These are phyloP conservation scores for Diadophis punctatus DNA, from an alignment of 2,113 vertebrate genomes.

Conservation along the genomic window DNA sequence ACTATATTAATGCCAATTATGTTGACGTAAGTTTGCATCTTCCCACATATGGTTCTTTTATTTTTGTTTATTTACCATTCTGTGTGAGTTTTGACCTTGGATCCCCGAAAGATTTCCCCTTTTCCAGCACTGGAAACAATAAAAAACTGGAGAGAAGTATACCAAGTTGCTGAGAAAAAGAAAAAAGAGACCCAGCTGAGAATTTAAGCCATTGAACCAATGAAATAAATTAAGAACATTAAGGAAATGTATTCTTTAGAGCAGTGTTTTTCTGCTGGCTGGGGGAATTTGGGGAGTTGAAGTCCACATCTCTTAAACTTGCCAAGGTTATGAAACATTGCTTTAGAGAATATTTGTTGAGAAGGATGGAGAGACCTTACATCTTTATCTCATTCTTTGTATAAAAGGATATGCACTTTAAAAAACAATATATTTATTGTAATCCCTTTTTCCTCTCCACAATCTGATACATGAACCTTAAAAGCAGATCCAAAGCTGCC, in stretches of 20 bases:
- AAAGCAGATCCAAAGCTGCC: background rate
- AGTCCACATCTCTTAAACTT: background rate
- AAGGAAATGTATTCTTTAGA: background rate
- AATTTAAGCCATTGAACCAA: background rate
- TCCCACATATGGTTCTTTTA: conserved; percentile 4
- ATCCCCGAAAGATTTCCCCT: background rate
- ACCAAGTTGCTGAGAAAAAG: background rate
- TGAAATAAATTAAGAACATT: background rate
- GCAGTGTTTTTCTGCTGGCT: background rate
- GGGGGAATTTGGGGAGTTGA: background rate
- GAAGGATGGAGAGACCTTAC: background rate
- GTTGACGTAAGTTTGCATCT: conserved; percentile 83
- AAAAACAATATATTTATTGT: background rate
- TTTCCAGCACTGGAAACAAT: background rate
- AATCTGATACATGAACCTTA: background rate
- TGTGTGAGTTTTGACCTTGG: background rate
- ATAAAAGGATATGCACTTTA: background rate
- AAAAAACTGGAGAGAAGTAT: background rate
- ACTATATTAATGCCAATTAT: conserved; percentile 97
- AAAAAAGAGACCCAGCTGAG: background rate
- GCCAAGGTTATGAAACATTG: background rate
- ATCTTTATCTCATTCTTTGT: background rate
- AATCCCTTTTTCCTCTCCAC: background rate
- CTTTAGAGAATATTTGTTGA: background rate
- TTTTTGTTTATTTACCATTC: background rate